Evolutionary conservation across 2,797 vertebrate genomes (phyloP), one percentile per base, ranked within the genome.

Genomic region (Crenichthys baileyi): DNA sequence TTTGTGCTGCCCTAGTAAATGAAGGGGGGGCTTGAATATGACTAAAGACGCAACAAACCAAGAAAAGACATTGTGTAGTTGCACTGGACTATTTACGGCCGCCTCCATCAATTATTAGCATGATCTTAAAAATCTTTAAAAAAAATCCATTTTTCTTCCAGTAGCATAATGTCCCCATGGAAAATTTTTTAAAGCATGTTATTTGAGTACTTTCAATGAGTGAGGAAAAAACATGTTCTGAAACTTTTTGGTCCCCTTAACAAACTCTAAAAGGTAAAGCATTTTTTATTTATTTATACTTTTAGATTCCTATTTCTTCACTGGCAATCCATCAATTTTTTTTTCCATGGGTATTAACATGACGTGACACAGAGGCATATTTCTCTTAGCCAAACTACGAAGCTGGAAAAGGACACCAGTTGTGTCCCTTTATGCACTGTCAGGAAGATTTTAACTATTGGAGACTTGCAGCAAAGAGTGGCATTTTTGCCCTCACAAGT

Each of bases 1-100:
- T 90, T 94, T 95, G 94, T 95, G 80, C 79, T 81, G 79, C 86
- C 82, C 63, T 72, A 72, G 81, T 73, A 75, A 81, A 91, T 77
- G 82, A 88, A 88, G 79, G 72, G 76, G 65, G 72, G 61, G 84
- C 73, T 87, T 87, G 78, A 83, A 85, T 41, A 61, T 73, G 73
- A 87, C 82, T 80, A 61, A 78, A 76, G 70, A 89, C 67, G 75
- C 76, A 79, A 71, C 82, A 79, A 73, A 88, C n/a, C 77, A 84
- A 70, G 46, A 84, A 78, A 24, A 56, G 83, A 79, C 81, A 79
- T 73, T 67, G 72, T 87, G 79, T 78, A 77, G 77, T 84, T 61
- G 16, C 18, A 53, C 63, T 41, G 20, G 31, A 65, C 73, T 75
- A 55, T 71, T 81, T 71, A 22, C 1, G 20, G 63, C 63, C 63